A percentile compares a stretch with the other conserved stretches of the same genome.
These are phyloP conservation scores for Megalurothrips usitatus DNA, from an alignment of 2,888 invertebrate genomes.

Conservation along the genomic window DNA sequence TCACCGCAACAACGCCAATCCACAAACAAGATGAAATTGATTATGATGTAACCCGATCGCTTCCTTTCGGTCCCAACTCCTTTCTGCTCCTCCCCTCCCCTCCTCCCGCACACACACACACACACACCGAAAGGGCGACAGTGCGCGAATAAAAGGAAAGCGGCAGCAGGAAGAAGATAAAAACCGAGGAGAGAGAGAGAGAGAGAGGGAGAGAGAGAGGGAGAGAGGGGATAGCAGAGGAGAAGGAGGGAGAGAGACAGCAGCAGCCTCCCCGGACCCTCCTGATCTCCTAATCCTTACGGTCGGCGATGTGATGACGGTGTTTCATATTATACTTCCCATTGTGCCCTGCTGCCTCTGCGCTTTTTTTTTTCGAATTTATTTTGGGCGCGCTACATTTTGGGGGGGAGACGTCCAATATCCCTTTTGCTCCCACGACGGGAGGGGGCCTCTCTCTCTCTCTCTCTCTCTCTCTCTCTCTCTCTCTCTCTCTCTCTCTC, in stretches of 20 bases:
- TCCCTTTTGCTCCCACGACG: not conserved
- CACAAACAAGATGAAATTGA: slow-evolving; percentile 9
- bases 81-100: not conserved
- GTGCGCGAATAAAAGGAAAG: not conserved
- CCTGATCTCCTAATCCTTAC: slow-evolving; percentile 23
- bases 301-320: slow-evolving; percentile 21
- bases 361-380: too few relatives aligned
- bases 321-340: slow-evolving; percentile 13
- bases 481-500: slow-evolving; percentile 1
- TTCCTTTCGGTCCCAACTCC: not conserved
- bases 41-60: slow-evolving; percentile 11
- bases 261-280: not conserved
- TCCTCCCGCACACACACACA: not conserved
- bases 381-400: not conserved
- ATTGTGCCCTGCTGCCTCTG: not conserved
- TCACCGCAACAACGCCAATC: too few relatives aligned
- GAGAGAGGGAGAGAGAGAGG: not conserved
- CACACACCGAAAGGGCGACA: not conserved
- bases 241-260: not conserved
- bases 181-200: not conserved
- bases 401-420: not conserved
- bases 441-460: not conserved
- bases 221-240: not conserved
- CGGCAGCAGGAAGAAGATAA: not conserved
- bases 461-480: slow-evolving; percentile 1